A percentile compares a stretch with the other conserved stretches of the same genome.
These are phyloP conservation scores for Poecilia latipinna DNA, from an alignment of 2,113 vertebrate species.

Conservation along the genomic window DNA sequence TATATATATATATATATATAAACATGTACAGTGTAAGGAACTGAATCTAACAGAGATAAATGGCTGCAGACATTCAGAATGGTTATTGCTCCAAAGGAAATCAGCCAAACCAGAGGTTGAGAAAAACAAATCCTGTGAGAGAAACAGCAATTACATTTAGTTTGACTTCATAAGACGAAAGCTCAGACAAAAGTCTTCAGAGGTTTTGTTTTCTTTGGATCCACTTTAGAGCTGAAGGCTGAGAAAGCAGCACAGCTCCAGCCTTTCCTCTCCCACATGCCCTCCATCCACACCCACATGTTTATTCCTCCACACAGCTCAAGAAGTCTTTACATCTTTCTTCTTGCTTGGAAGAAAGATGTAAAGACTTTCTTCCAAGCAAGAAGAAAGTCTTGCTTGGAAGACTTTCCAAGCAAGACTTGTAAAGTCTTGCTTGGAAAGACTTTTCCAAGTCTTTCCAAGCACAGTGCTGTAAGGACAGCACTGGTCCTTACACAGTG, in stretches of 20 bases:
- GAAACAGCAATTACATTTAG: neutral
- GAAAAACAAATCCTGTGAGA: slow-evolving; percentile 6
- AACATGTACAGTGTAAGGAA: neutral
- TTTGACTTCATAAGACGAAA: neutral
- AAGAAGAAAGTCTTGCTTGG: too few relatives aligned
- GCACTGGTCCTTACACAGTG: too few relatives aligned
- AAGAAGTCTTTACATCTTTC: slow-evolving; percentile 54
- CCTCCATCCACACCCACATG: neutral
- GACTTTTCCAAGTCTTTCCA: too few relatives aligned
- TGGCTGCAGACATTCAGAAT: slow-evolving; percentile 24
- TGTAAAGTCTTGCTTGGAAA: too few relatives aligned
- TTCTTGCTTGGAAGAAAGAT: slow-evolving; percentile 33
- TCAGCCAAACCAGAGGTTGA: neutral
- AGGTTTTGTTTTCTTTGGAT: slow-evolving; percentile 15
- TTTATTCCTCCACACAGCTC: slow-evolving; percentile 21
- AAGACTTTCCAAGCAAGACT: too few relatives aligned
- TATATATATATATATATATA: too few relatives aligned
- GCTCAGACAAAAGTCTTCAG: neutral
- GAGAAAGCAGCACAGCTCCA: slow-evolving; percentile 22
- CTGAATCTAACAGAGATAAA: slow-evolving; percentile 21
- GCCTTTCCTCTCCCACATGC: slow-evolving; percentile 11
- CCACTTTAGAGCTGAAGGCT: slow-evolving; percentile 30
- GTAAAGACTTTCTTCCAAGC: too few relatives aligned
- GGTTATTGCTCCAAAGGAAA: slow-evolving; percentile 3
- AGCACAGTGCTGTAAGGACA: too few relatives aligned